Percentiles rank a stretch among this genome's conserved stretches.
Evolutionary conservation across 2,797 vertebrate genomes (phyloP).

Genomic region (Agapornis canus): DNA sequence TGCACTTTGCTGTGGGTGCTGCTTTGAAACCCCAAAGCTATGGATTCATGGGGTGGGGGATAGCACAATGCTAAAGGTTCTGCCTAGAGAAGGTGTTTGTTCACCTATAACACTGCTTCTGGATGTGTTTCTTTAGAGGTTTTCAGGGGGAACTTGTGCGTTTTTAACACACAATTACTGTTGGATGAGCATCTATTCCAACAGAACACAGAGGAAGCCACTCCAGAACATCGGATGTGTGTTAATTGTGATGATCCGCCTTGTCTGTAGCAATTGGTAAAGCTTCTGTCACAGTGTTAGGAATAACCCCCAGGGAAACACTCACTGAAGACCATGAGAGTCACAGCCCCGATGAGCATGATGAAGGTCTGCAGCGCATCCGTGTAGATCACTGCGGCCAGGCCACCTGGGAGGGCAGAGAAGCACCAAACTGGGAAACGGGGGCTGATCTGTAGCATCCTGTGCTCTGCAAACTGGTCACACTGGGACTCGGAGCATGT

Average conservation of each 20-base stretch:
- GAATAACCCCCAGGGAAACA: neutral
- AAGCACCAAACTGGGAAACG: neutral
- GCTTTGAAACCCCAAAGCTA: neutral
- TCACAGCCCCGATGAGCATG: constrained; percentile 90
- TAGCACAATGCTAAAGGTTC: neutral
- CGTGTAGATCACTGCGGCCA: constrained; percentile 97
- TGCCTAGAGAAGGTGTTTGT: neutral
- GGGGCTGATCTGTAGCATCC: neutral
- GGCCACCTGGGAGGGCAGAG: constrained; percentile 82
- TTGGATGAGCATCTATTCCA: neutral
- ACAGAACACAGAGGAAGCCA: neutral
- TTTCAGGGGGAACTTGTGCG: neutral
- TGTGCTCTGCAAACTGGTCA: neutral
- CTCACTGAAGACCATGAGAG: constrained; percentile 94
- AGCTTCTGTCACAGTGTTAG: neutral
- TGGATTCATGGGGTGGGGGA: neutral
- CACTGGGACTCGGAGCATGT: neutral
- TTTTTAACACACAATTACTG: neutral
- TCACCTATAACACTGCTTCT: neutral
- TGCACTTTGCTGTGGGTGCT: neutral
- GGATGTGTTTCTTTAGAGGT: neutral
- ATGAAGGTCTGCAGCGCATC: constrained; percentile 91
- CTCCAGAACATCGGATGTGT: neutral
- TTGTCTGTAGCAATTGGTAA: neutral
- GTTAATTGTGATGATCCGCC: neutral